These are phyloP conservation scores for Tetrao urogallus DNA, from an alignment of 2,113 vertebrate species.

Conservation along the genomic window DNA sequence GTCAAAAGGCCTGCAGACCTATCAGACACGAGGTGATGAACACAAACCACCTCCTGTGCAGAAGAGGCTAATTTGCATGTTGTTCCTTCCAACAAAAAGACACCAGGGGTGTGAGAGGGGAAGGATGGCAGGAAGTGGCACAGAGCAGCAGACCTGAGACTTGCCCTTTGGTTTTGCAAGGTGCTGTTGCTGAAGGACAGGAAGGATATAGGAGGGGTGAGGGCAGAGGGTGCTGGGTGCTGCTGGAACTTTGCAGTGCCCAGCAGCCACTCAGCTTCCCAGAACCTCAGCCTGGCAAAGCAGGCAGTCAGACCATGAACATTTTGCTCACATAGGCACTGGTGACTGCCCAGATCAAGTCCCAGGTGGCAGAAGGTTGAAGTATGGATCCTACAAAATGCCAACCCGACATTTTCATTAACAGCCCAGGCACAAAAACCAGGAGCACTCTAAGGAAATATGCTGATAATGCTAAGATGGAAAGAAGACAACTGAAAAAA, in stretches of 20 bases:
- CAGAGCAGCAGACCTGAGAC: neutral
- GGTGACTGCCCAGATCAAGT: neutral
- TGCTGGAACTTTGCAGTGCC: fast-evolving
- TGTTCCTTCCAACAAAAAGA: neutral
- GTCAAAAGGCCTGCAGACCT: neutral
- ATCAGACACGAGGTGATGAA: neutral
- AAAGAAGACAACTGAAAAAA: neutral
- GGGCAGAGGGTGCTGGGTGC: neutral
- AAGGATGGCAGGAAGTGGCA: neutral
- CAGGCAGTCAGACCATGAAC: neutral
- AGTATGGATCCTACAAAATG: neutral
- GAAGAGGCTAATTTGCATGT: neutral
- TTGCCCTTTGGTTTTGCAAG: neutral
- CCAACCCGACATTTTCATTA: neutral
- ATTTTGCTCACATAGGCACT: neutral
- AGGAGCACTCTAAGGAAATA: neutral
- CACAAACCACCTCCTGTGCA: fast-evolving
- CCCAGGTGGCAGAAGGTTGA: neutral
- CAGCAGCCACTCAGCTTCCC: neutral
- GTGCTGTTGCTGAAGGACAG: neutral
- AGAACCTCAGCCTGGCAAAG: fast-evolving
- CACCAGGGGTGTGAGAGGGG: neutral
- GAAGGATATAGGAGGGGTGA: neutral
- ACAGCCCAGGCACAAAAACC: neutral
- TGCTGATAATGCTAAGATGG: neutral